Conservation (phyloP, 2,888 invertebrate genomes). For the Lucinisca nassula region DNA sequence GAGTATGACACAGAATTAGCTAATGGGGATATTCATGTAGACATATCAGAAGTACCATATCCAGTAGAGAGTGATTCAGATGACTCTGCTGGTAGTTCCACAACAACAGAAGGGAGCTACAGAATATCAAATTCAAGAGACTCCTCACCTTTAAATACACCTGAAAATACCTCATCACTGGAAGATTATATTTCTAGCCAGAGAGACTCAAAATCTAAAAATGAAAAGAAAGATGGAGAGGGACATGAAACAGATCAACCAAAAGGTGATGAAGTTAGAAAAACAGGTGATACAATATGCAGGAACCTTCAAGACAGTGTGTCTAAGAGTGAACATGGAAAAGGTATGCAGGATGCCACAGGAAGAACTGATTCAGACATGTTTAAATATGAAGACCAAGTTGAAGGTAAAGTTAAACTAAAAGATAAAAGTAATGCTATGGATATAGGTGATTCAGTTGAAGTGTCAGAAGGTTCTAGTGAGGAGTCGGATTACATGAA, state of each 20-base stretch:
- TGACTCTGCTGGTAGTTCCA: constrained; percentile 69
- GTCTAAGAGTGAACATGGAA: too few species aligned
- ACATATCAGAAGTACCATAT: neutral
- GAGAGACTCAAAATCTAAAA: neutral
- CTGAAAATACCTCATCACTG: constrained; percentile 37
- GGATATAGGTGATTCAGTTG: neutral
- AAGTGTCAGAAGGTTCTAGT: neutral
- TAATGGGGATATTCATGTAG: neutral
- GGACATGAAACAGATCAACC: neutral
- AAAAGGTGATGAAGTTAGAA: neutral
- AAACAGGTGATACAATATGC: neutral
- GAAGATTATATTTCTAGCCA: neutral
- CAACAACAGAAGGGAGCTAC: constrained; percentile 76
- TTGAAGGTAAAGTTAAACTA: neutral
- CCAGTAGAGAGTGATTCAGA: constrained; percentile 48
- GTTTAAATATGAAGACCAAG: too few species aligned
- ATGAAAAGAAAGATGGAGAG: neutral
- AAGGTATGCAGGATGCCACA: too few species aligned
- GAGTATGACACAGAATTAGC: neutral
- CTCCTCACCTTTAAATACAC: constrained; percentile 51
- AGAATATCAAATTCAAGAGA: constrained; percentile 57
- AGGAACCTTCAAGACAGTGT: too few species aligned
- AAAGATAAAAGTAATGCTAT: neutral
- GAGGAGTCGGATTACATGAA: neutral
- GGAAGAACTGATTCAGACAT: too few species aligned